These are phyloP conservation scores for Etia nguti DNA, from an alignment of 2,113 vertebrate species.

Conservation along the genomic window DNA sequence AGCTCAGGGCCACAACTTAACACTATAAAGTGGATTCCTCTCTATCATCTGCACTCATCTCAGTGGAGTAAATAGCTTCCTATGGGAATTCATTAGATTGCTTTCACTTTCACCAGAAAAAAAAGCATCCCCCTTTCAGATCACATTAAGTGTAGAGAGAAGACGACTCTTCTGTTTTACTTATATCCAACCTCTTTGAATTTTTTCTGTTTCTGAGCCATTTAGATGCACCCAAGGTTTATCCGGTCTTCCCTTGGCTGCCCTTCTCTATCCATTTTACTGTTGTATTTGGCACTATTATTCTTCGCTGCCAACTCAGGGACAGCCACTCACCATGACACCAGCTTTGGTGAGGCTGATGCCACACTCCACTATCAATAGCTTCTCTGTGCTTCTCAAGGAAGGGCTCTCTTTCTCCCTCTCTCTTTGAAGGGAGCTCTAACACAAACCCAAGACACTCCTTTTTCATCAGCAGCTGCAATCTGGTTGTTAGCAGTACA, in stretches of 20 bases:
- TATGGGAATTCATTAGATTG: constrained; percentile 64
- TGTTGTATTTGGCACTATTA: constrained; percentile 24
- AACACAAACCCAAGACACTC: background rate
- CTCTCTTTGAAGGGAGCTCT: background rate
- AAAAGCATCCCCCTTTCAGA: constrained; percentile 40
- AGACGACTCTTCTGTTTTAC: constrained; percentile 38
- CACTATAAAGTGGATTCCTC: constrained; percentile 51
- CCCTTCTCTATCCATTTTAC: constrained; percentile 25
- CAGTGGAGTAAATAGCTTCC: constrained; percentile 53
- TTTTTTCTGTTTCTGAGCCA: constrained; percentile 11
- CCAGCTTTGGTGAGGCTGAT: constrained; percentile 50
- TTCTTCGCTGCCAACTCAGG: constrained; percentile 21
- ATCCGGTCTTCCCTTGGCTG: background rate
- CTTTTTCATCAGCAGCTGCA: constrained; percentile 2
- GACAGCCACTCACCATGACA: constrained; percentile 52
- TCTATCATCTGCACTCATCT: constrained; percentile 58
- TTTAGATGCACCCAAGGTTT: constrained; percentile 33
- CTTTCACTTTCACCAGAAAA: constrained; percentile 60
- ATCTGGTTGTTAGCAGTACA: background rate
- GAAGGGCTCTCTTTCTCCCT: background rate
- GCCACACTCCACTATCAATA: constrained; percentile 60
- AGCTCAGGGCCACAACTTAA: constrained; percentile 53
- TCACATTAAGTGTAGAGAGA: constrained; percentile 43
- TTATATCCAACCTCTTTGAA: constrained; percentile 41
- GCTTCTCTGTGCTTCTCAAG: constrained; percentile 49